These are phyloP conservation scores for Intellagama lesueurii DNA, from an alignment of 2,797 vertebrate species.

Conservation along the genomic window DNA sequence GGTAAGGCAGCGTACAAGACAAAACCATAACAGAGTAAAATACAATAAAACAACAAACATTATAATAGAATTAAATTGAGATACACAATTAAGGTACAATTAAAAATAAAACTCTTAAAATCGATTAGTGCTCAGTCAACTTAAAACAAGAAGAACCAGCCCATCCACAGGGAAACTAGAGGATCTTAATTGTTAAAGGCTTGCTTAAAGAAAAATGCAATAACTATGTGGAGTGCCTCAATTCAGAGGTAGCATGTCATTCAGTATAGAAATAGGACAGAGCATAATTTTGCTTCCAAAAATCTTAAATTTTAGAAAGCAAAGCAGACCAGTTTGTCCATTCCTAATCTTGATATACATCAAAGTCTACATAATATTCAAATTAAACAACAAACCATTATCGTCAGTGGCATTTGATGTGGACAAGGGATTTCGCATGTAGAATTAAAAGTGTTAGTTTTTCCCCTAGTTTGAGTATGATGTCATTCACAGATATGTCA, in stretches of 20 bases:
- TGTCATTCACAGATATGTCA: slow-evolving; percentile 15
- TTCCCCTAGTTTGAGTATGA: background rate
- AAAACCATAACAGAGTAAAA: too few species aligned
- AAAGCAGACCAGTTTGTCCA: background rate
- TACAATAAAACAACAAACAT: too few species aligned
- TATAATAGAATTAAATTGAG: too few species aligned
- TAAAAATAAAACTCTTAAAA: too few species aligned
- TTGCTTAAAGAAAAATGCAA: background rate
- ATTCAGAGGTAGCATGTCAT: background rate
- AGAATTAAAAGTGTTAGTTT: accelerated
- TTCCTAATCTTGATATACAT: background rate
- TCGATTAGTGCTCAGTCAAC: too few species aligned
- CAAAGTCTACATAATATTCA: background rate
- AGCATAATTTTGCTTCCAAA: background rate
- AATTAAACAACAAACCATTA: background rate
- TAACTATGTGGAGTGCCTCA: background rate
- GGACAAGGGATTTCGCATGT: background rate
- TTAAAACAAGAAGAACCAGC: too few species aligned
- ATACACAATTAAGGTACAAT: too few species aligned
- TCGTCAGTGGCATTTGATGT: background rate
- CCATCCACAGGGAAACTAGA: too few species aligned
- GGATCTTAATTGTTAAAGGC: too few species aligned
- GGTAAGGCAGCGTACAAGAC: too few species aligned
- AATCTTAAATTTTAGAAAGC: background rate
- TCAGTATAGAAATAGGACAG: background rate